A percentile compares a stretch with the other conserved stretches of the same genome.
Evolutionary conservation across 2,113 vertebrate genomes (phyloP).

Genomic region (Arenaria interpres): DNA sequence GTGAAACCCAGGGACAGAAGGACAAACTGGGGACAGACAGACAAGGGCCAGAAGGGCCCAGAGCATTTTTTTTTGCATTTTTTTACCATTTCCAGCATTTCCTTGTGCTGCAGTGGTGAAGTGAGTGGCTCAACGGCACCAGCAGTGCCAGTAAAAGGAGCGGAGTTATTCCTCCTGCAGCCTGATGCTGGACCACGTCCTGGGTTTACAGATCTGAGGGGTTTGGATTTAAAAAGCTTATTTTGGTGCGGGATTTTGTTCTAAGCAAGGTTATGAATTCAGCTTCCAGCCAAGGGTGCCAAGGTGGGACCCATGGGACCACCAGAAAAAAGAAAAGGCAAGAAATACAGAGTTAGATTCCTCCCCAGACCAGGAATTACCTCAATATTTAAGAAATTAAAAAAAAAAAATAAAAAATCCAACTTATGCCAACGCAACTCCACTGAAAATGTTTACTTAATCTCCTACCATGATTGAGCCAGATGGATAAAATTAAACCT

Average conservation of each 20-base stretch:
- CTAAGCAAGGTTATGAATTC: not conserved
- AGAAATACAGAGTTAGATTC: not conserved
- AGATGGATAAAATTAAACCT: constrained; percentile 61
- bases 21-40: not conserved
- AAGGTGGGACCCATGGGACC: rapidly evolving
- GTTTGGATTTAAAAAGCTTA: not conserved
- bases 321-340: not conserved
- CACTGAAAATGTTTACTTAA: constrained; percentile 25
- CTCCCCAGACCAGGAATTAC: not conserved
- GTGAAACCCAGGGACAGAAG: not conserved
- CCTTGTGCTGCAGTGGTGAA: rapidly evolving
- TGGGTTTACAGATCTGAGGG: not conserved
- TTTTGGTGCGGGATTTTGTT: not conserved
- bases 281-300: not conserved
- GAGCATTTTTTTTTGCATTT: not conserved
- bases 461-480: constrained; percentile 34
- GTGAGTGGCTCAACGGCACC: rapidly evolving
- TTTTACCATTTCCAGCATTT: not conserved
- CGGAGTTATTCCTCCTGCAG: not conserved
- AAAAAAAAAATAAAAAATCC: not conserved
- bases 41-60: not conserved
- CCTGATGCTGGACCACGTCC: not conserved
- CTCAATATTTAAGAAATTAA: not conserved
- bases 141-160: not conserved
- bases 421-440: not conserved